phyloP scores from a whole-genome alignment of 2,797 vertebrate species.

The Austrolebias charrua region DNA sequence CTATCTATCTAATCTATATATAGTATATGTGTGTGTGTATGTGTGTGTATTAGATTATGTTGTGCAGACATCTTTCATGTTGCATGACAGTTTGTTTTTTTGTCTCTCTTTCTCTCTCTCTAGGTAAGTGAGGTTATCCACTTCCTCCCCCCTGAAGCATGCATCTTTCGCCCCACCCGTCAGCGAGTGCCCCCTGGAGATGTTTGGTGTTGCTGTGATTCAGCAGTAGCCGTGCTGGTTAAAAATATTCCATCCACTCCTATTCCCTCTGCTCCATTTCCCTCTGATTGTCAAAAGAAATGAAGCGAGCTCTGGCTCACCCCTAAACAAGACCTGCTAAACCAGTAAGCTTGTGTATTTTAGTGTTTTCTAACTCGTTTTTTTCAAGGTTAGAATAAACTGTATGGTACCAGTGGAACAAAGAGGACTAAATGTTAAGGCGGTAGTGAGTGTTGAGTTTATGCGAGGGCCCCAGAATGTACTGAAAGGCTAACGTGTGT shows the following conservation, averaged over 20 bases:
- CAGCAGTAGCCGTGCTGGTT: conserved; percentile 56
- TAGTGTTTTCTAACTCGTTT: conserved; percentile 59
- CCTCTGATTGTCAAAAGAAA: conserved; percentile 57
- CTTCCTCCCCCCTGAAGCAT: conserved; percentile 57
- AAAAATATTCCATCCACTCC: conserved; percentile 68
- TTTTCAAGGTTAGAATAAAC: conserved; percentile 50
- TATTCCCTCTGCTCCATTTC: conserved; percentile 47
- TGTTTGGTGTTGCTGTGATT: conserved; percentile 61
- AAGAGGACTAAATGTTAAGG: conserved; percentile 39
- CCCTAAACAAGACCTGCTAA: conserved; percentile 48
- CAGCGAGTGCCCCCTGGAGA: conserved; percentile 61
- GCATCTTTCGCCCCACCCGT: conserved; percentile 53
- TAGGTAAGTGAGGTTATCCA: conserved; percentile 77
- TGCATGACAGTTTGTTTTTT: conserved; percentile 25
- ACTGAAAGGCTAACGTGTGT: conserved; percentile 28
- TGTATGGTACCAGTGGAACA: conserved; percentile 38
- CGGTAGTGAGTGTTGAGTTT: conserved; percentile 23
- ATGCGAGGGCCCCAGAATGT: conserved; percentile 4
- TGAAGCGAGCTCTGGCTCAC: conserved; percentile 45
- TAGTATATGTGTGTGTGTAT: no score
- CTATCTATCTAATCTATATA: no score
- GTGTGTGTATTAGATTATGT: not conserved
- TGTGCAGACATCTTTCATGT: conserved; percentile 14
- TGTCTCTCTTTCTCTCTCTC: conserved; percentile 32
- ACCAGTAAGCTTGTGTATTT: conserved; percentile 61